These are phyloP conservation scores for Pyxicephalus adspersus DNA, from an alignment of 2,113 vertebrate genomes.

Conservation along the genomic window DNA sequence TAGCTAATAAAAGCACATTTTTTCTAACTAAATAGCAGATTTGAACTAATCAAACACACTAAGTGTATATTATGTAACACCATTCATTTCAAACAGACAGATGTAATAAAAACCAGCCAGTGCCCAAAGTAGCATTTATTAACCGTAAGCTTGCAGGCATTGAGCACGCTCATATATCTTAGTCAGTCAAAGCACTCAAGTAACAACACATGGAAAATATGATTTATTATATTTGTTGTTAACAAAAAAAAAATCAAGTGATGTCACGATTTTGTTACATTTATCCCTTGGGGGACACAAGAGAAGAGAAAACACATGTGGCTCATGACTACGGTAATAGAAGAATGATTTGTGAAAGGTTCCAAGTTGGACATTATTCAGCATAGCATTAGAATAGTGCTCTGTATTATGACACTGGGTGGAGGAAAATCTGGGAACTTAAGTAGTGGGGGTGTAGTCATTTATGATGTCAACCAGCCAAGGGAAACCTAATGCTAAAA, in stretches of 20 bases:
- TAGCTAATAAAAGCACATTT: no score
- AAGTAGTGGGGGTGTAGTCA: background rate
- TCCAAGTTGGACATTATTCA: conserved; percentile 26
- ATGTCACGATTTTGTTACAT: conserved; percentile 74
- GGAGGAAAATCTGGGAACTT: background rate
- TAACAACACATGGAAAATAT: conserved; percentile 63
- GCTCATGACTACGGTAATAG: conserved; percentile 60
- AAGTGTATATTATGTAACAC: no score
- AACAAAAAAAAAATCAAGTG: conserved; percentile 69
- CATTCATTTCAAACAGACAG: no score
- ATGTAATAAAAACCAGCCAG: no score
- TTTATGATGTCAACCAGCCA: background rate
- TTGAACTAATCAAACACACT: no score
- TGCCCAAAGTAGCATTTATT: no score
- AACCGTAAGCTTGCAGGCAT: background rate
- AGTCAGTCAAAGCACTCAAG: conserved; percentile 55
- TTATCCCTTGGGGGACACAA: conserved; percentile 57
- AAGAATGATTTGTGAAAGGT: conserved; percentile 59
- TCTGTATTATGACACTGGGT: background rate
- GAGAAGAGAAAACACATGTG: conserved; percentile 62
- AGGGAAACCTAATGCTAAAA: background rate
- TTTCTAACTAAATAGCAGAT: no score
- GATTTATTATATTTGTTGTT: conserved; percentile 63
- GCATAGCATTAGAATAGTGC: background rate
- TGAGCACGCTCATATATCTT: background rate